These are phyloP conservation scores for Semaprochilodus insignis DNA, from an alignment of 2,797 vertebrate species.

Conservation along the genomic window DNA sequence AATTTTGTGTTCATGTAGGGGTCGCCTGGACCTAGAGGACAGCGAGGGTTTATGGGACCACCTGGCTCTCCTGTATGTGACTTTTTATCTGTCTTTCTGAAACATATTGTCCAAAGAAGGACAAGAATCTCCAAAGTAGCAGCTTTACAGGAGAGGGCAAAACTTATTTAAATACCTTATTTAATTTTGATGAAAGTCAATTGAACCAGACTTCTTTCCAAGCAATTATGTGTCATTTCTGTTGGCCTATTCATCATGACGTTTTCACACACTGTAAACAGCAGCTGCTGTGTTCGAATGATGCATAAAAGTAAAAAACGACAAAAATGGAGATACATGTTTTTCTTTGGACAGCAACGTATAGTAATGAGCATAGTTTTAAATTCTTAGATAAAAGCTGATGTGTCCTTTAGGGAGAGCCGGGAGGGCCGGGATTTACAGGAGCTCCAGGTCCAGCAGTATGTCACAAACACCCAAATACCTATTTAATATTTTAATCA, in stretches of 20 bases:
- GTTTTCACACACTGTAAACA: too few species aligned
- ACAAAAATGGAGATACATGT: too few species aligned
- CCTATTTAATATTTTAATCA: not conserved
- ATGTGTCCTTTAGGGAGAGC: constrained; percentile 70
- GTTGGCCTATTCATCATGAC: too few species aligned
- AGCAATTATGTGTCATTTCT: too few species aligned
- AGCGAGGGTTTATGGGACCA: constrained; percentile 71
- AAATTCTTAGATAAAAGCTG: constrained; percentile 7
- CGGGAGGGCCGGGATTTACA: constrained; percentile 70
- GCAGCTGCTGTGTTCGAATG: too few species aligned
- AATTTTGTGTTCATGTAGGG: constrained; percentile 67
- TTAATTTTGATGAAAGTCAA: too few species aligned
- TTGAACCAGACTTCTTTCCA: too few species aligned
- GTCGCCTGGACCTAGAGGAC: constrained; percentile 74
- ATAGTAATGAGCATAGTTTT: not conserved
- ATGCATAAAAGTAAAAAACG: too few species aligned
- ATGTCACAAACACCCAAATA: constrained; percentile 47
- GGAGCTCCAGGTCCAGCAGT: constrained; percentile 76
- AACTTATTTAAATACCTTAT: too few species aligned
- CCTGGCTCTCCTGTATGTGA: constrained; percentile 71
- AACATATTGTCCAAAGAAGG: not conserved
- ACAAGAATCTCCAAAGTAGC: too few species aligned
- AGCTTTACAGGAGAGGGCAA: too few species aligned
- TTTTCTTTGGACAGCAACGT: too few species aligned
- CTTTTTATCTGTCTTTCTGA: not conserved